phyloP scores from a whole-genome alignment of 2,888 invertebrate species.

The Chrysomela aeneicollis region DNA sequence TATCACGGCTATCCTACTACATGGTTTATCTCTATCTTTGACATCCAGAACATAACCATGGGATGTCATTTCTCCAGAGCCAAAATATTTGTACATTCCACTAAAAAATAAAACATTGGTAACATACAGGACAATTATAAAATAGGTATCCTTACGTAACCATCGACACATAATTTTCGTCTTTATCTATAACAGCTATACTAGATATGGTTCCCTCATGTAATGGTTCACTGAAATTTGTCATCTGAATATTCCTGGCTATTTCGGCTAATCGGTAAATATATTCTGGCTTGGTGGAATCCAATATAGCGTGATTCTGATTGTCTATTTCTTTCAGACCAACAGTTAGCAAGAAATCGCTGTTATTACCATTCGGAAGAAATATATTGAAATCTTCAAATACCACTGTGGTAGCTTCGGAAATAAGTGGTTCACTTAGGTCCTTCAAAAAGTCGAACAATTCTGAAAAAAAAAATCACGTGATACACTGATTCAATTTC shows the following conservation, averaged over 20 bases:
- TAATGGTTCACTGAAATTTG: constrained; percentile 52
- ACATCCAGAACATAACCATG: constrained; percentile 66
- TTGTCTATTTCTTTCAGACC: constrained; percentile 53
- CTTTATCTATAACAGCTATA: constrained; percentile 71
- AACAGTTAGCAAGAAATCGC: constrained; percentile 52
- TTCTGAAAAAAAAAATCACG: constrained; percentile 48
- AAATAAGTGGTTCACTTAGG: constrained; percentile 47
- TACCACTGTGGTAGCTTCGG: constrained; percentile 47
- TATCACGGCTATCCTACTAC: constrained; percentile 58
- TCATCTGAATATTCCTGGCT: constrained; percentile 50
- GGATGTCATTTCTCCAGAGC: constrained; percentile 62
- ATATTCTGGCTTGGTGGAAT: constrained; percentile 47
- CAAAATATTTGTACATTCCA: constrained; percentile 66
- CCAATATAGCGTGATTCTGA: constrained; percentile 50
- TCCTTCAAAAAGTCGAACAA: constrained; percentile 57
- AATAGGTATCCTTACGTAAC: constrained; percentile 67
- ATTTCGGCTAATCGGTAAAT: constrained; percentile 52
- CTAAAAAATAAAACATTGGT: constrained; percentile 54
- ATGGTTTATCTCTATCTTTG: constrained; percentile 46
- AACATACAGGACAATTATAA: background rate
- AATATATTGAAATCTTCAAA: constrained; percentile 56
- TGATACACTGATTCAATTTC: background rate
- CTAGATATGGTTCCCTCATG: constrained; percentile 65
- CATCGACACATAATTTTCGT: constrained; percentile 73
- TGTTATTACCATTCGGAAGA: constrained; percentile 52